phyloP scores from a whole-genome alignment of 2,797 vertebrate genomes.

The Myiotriccus ornatus region DNA sequence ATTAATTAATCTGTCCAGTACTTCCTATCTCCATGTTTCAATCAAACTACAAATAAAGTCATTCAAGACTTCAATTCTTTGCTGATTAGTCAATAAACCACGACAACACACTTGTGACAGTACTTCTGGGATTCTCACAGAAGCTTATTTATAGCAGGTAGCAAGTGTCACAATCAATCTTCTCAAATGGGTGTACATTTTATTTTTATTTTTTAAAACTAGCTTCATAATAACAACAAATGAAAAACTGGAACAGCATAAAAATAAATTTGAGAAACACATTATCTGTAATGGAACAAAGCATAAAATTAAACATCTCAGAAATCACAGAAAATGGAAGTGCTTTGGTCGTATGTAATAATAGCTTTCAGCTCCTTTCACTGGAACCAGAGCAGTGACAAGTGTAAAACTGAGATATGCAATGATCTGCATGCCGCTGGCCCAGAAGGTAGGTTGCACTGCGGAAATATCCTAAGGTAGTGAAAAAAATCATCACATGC shows the following conservation, averaged over 20 bases:
- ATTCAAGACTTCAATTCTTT: slow-evolving; percentile 93
- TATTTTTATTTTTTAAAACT: slow-evolving; percentile 17
- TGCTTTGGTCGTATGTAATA: not conserved
- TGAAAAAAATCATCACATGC: fast-evolving
- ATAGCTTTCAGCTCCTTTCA: not conserved
- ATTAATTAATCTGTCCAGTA: slow-evolving; percentile 91
- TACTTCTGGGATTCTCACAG: slow-evolving; percentile 31
- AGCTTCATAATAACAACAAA: not conserved
- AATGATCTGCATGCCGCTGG: not conserved
- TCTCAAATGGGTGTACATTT: not conserved
- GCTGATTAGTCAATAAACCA: slow-evolving; percentile 83
- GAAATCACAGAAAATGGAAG: not conserved
- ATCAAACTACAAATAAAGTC: slow-evolving; percentile 91
- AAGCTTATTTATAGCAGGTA: slow-evolving; percentile 42
- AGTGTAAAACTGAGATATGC: not conserved
- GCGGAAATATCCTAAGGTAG: not conserved
- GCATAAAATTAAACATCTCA: not conserved
- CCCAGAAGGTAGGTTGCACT: not conserved
- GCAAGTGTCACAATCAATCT: not conserved
- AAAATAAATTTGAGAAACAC: not conserved
- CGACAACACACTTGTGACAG: slow-evolving; percentile 53
- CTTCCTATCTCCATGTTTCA: slow-evolving; percentile 87
- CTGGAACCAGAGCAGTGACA: not conserved
- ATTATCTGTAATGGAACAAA: not conserved
- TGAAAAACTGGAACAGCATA: not conserved